Percentiles rank a stretch among this genome's conserved stretches.
These are phyloP conservation scores for Pocillopora verrucosa DNA, from an alignment of 64 coral and sea anemone genomes.

Conservation along the genomic window DNA sequence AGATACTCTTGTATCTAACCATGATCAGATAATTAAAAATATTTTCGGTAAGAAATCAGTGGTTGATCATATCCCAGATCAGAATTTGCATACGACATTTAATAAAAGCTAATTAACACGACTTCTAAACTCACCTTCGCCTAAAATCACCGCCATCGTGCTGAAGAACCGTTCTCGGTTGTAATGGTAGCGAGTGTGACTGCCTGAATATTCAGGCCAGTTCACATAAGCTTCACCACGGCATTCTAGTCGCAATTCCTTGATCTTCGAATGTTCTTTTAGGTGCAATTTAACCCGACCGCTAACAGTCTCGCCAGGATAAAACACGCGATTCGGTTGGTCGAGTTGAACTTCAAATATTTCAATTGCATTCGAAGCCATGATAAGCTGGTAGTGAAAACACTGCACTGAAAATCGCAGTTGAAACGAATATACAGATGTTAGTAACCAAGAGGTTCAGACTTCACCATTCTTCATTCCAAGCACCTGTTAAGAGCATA, in stretches of 20 bases:
- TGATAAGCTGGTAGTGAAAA: not conserved
- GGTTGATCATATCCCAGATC: too few species aligned
- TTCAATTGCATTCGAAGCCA: constrained; percentile 3
- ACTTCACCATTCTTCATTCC: not conserved
- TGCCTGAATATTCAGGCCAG: constrained; percentile 66
- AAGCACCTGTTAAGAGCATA: not conserved
- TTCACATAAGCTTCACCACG: constrained; percentile 59
- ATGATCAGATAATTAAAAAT: too few species aligned
- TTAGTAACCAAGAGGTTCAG: too few species aligned
- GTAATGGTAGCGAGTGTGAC: constrained; percentile 64
- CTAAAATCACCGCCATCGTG: constrained; percentile 38
- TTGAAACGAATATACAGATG: too few species aligned
- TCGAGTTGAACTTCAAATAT: constrained; percentile 65
- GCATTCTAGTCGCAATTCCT: constrained; percentile 70
- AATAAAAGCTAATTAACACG: not conserved
- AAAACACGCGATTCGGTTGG: constrained; percentile 39
- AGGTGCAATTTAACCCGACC: constrained; percentile 56
- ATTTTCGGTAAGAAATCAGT: too few species aligned
- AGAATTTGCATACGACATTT: too few species aligned
- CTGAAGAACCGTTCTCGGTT: constrained; percentile 59
- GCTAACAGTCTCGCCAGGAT: constrained; percentile 50
- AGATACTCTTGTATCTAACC: too few species aligned
- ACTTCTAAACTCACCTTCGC: constrained; percentile 3
- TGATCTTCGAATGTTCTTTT: constrained; percentile 47
- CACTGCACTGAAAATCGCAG: too few species aligned